Conservation (phyloP, 2,113 vertebrate genomes). For the Pithys albifrons region DNA sequence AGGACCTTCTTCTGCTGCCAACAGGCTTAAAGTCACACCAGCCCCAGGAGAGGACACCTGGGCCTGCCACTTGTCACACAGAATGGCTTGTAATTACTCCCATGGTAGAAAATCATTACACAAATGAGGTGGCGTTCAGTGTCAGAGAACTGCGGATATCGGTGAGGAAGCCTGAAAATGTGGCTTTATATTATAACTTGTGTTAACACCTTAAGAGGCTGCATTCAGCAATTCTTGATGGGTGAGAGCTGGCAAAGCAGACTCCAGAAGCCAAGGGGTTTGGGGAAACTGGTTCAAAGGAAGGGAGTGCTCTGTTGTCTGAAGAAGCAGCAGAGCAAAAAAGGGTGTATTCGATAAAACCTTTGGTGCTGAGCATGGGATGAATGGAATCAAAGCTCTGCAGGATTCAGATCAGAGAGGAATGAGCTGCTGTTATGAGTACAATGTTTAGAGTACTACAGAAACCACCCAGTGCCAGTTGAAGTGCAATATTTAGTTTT, state of each 20-base stretch:
- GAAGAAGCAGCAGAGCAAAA: not conserved
- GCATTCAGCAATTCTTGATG: not conserved
- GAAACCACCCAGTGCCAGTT: not conserved
- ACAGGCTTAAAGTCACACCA: accelerated
- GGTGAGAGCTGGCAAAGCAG: not conserved
- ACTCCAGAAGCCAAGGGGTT: not conserved
- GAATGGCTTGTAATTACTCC: not conserved
- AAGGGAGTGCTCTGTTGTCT: not conserved
- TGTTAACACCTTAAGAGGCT: not conserved
- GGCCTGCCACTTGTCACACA: not conserved
- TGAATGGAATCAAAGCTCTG: not conserved
- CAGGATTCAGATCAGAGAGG: not conserved
- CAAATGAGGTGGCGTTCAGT: not conserved
- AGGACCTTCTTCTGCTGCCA: not conserved
- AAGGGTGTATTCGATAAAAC: not conserved
- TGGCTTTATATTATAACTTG: not conserved
- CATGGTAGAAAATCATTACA: not conserved
- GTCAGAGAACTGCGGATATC: not conserved
- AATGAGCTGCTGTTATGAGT: not conserved
- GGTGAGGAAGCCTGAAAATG: not conserved
- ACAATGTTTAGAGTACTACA: not conserved
- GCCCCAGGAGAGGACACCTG: not conserved
- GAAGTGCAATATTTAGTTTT: not conserved
- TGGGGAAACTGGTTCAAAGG: not conserved
- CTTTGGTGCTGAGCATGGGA: not conserved